A percentile compares a stretch with the other conserved stretches of the same genome.
Evolutionary conservation across 1,140 invertebrate genomes (phyloP).

Genomic region (Drosophila biarmipes): DNA sequence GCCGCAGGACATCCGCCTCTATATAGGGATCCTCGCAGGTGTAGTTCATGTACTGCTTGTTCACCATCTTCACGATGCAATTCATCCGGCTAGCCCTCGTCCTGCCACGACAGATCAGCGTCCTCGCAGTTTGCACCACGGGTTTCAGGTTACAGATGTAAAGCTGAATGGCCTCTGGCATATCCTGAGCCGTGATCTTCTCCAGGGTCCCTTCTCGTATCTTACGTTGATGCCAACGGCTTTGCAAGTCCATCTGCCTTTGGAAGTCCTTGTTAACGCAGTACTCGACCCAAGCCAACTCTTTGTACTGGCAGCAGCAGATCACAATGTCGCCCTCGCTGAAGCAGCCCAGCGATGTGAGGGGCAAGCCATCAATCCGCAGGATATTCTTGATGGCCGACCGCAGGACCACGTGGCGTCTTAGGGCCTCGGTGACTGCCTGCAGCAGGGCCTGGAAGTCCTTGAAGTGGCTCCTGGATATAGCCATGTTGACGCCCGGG

Average conservation of each 20-base stretch:
- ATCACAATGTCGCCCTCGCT: conserved; percentile 2
- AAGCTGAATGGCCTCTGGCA: background rate
- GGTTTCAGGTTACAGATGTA: background rate
- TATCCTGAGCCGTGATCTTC: background rate
- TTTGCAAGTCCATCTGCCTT: background rate
- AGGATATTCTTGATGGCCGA: conserved; percentile 14
- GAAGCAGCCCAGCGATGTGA: background rate
- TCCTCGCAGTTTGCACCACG: background rate
- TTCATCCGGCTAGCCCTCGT: background rate
- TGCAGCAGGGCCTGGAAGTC: conserved; percentile 6
- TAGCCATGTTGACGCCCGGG: conserved; percentile 10
- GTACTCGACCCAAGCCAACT: background rate
- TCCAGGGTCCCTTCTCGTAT: background rate
- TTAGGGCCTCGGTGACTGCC: conserved; percentile 14
- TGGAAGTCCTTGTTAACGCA: background rate
- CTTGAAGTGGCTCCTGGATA: conserved; percentile 5
- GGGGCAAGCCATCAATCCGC: background rate
- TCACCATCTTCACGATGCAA: conserved; percentile 6
- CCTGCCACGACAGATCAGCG: background rate
- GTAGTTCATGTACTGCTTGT: background rate
- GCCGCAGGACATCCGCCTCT: conserved; percentile 1
- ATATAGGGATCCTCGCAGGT: background rate
- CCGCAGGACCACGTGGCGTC: background rate
- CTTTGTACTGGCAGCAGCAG: conserved; percentile 4
- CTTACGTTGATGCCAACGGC: background rate